Evolutionary conservation across 2,113 vertebrate species (phyloP), one percentile per base, ranked within the genome.

Genomic region (Sinocyclocheilus anophthalmus): DNA sequence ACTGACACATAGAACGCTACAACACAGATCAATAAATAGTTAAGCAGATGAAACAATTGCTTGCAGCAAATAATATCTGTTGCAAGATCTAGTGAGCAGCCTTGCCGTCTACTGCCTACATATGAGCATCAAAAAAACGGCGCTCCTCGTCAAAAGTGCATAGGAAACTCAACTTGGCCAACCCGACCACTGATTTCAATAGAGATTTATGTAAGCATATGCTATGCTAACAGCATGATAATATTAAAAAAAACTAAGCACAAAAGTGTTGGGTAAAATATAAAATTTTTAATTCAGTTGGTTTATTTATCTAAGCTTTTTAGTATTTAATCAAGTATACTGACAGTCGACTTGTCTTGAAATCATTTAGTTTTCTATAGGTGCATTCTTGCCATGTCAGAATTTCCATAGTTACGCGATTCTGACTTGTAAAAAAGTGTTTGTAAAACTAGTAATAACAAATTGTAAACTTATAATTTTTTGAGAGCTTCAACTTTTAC

Each of bases 1-100:
- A 94, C 90, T 37, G 94, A 91, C 26, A 94, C 89, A 80, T 88
- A 93, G 63, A 95, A 91, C 0, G 86, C 93, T 93, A 84, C 10
- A 63, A 82, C 11, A 81, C 5, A 82, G 81, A 88, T 33, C 76
- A 67, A 70, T 55, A 89, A 61, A 77, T 20, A 3, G 14, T 83
- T 42, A 9, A 2, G 39, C 2, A 12, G 45, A 48, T 48, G 45
- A 48, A 12, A 48, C 45, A 48, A 48, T 3, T 48, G 42, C 42
- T 45, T 45, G 10, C 42, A 45, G 42, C 42, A 45, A 39, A 24
- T 18, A 55, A 4, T 59, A 24, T 30, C 9, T 3, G 3, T 84
- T 33, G 30, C 4, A n/a, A 50, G 65, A 72, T 37, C 67, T 39
- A 70, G 65, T 8, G 7, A 33, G 30, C 16, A 20, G 67, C 7